These are phyloP conservation scores for Myodes glareolus DNA, from an alignment of 2,113 vertebrate genomes.

Conservation along the genomic window DNA sequence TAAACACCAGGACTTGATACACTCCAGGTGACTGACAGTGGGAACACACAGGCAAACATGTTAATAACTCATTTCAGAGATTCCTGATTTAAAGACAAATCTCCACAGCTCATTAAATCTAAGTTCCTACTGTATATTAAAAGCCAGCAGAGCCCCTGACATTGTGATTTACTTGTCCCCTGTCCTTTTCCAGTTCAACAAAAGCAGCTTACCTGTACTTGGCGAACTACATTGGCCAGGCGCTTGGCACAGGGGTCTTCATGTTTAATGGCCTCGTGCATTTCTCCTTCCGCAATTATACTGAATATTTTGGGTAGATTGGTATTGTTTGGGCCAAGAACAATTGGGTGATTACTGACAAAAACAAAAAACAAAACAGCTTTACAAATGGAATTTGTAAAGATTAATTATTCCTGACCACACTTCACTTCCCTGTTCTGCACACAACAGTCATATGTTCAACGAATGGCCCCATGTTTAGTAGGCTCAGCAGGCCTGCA, in stretches of 20 bases:
- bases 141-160: neutral
- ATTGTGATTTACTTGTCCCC: neutral
- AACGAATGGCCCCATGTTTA: neutral
- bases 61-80: conserved; percentile 14
- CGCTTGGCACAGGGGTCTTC: conserved; percentile 96
- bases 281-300: conserved; percentile 97
- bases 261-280: conserved; percentile 95
- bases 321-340: conserved; percentile 96
- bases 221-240: conserved; percentile 96
- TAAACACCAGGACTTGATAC: neutral
- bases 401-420: neutral
- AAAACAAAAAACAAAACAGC: neutral
- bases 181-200: neutral
- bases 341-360: conserved; percentile 95
- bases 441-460: neutral
- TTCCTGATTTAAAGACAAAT: conserved; percentile 14
- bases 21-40: neutral
- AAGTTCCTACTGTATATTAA: neutral
- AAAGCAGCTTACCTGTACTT: conserved; percentile 92
- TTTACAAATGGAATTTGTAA: neutral
- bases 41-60: neutral
- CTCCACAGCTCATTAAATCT: neutral
- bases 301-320: conserved; percentile 97
- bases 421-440: neutral
- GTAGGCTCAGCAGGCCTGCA: neutral